Conservation (phyloP, 2,888 invertebrate species). For the Temnothorax unifasciatus region DNA sequence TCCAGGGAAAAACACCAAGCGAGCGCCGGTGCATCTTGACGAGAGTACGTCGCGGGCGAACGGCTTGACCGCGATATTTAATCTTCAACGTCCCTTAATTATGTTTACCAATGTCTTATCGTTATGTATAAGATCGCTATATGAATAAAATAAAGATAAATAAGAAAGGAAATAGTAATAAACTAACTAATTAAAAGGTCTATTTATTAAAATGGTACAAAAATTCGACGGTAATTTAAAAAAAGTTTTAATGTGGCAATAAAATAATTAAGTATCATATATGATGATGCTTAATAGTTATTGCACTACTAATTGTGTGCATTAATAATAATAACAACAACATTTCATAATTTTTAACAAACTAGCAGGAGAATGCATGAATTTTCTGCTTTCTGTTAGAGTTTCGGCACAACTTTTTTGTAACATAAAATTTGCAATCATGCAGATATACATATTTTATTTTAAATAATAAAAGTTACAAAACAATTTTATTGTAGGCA, state of each 20-base stretch:
- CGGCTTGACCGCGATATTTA: conserved; percentile 1
- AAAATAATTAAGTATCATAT: no score
- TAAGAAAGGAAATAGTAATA: not conserved
- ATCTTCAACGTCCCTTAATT: conserved; percentile 26
- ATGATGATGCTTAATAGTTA: no score
- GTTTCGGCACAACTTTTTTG: not conserved
- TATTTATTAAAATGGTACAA: not conserved
- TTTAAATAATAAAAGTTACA: not conserved
- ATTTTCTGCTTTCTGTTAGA: not conserved
- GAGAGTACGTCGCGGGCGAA: conserved; percentile 15
- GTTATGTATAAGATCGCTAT: not conserved
- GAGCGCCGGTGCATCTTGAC: conserved; percentile 34
- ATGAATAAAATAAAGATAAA: not conserved
- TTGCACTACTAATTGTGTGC: no score
- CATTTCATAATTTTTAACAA: not conserved
- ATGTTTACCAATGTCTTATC: not conserved
- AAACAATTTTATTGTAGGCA: not conserved
- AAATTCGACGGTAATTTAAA: not conserved
- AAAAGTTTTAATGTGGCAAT: not conserved
- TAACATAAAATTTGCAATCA: not conserved
- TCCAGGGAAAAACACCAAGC: conserved; percentile 41
- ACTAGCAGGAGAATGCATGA: not conserved
- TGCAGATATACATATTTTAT: not conserved
- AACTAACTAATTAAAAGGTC: not conserved
- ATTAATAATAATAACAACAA: not conserved